A percentile compares a stretch with the other conserved stretches of the same genome.
Evolutionary conservation across 2,113 vertebrate species (phyloP).

Genomic region (Neogobius melanostomus): DNA sequence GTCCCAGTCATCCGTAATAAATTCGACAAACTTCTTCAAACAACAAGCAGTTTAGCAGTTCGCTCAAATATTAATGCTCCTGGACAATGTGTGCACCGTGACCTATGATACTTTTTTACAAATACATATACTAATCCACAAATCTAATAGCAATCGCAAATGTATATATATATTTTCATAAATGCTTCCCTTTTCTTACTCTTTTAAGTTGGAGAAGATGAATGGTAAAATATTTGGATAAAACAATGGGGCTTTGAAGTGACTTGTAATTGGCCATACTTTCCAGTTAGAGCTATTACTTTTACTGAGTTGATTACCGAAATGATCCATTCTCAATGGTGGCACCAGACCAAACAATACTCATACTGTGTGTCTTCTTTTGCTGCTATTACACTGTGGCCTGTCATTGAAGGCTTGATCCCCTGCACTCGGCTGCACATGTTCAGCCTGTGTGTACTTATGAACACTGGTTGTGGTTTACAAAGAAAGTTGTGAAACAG

Average conservation of each 20-base stretch:
- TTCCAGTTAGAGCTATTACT: background rate
- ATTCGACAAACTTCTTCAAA: too few relatives aligned
- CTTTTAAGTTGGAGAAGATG: background rate
- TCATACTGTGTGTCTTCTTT: background rate
- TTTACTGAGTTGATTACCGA: background rate
- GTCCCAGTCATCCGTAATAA: too few relatives aligned
- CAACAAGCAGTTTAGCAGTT: too few relatives aligned
- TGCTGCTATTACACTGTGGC: background rate
- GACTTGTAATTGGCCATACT: background rate
- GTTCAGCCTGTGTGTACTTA: conserved; percentile 5
- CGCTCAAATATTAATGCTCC: too few relatives aligned
- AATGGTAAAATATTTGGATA: background rate
- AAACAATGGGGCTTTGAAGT: background rate
- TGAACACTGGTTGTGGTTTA: conserved; percentile 3
- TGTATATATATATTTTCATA: too few relatives aligned
- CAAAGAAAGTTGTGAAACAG: conserved; percentile 12
- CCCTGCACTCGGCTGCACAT: background rate
- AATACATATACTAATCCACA: too few relatives aligned
- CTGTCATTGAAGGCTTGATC: background rate
- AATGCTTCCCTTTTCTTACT: background rate
- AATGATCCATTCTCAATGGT: background rate
- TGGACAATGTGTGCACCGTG: too few relatives aligned
- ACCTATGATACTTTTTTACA: too few relatives aligned
- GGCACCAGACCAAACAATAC: background rate
- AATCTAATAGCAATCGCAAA: too few relatives aligned